A percentile compares a stretch with the other conserved stretches of the same genome.
These are phyloP conservation scores for Cydia amplana DNA, from an alignment of 1,140 invertebrate genomes.

Conservation along the genomic window DNA sequence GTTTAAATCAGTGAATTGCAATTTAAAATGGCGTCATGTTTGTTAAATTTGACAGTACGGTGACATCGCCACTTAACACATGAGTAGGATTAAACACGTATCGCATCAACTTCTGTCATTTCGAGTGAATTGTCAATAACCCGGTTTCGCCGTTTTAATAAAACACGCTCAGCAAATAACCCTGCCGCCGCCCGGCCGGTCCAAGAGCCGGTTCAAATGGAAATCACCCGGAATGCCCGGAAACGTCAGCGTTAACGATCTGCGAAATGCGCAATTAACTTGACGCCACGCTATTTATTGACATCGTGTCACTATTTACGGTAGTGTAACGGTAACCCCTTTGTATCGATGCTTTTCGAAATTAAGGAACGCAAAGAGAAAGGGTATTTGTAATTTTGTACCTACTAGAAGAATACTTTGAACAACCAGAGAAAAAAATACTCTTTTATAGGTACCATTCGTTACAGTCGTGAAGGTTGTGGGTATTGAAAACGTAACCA, in stretches of 20 bases:
- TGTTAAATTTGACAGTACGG: too few species aligned
- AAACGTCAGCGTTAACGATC: slow-evolving; percentile 37
- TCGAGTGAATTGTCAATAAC: not conserved
- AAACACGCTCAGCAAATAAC: slow-evolving; percentile 19
- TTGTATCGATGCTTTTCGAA: not conserved
- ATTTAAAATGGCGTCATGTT: too few species aligned
- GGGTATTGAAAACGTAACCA: too few species aligned
- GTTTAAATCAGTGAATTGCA: too few species aligned
- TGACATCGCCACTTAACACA: too few species aligned
- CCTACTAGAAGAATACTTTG: too few species aligned
- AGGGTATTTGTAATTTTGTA: too few species aligned
- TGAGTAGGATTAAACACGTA: not conserved
- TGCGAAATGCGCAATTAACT: slow-evolving; percentile 43
- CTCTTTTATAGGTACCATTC: too few species aligned
- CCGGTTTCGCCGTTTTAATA: not conserved
- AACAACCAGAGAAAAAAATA: too few species aligned
- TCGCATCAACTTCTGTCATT: not conserved
- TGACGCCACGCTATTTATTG: slow-evolving; percentile 25
- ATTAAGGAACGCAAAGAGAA: not conserved
- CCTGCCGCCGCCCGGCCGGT: slow-evolving; percentile 3
- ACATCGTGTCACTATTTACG: slow-evolving; percentile 21
- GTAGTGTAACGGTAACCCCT: not conserved
- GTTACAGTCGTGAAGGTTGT: too few species aligned
- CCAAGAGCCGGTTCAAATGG: slow-evolving; percentile 40
- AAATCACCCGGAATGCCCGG: slow-evolving; percentile 47